Percentiles rank a stretch among this genome's conserved stretches.
These are phyloP conservation scores for Odocoileus virginianus DNA, from an alignment of 2,113 vertebrate species.

Conservation along the genomic window DNA sequence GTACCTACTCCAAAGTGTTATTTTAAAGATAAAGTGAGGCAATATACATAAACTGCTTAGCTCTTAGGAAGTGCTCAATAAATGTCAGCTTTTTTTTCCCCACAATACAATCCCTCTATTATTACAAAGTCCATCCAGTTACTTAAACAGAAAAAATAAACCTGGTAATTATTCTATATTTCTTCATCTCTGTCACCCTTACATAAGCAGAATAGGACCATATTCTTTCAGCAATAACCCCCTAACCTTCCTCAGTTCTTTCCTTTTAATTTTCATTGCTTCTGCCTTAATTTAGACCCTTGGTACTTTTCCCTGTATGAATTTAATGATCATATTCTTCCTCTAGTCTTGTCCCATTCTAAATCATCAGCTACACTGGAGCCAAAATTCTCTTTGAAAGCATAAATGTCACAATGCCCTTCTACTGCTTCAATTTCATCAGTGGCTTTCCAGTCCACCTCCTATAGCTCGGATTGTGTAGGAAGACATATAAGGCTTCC, in stretches of 20 bases:
- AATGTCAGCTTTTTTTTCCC: background rate
- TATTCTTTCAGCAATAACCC: background rate
- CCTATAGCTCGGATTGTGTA: background rate
- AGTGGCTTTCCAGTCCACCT: background rate
- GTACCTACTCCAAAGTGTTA: background rate
- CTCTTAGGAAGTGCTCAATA: background rate
- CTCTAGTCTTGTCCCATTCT: background rate
- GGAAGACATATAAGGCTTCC: background rate
- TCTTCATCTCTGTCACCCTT: background rate
- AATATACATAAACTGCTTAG: background rate
- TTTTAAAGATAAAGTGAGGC: constrained; percentile 3
- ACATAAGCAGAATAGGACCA: background rate
- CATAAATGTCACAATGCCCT: background rate
- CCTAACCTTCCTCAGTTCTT: background rate
- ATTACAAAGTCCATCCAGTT: background rate
- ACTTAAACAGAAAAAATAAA: background rate
- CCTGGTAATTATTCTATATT: background rate
- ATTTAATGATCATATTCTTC: background rate
- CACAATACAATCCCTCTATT: background rate
- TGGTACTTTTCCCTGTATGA: background rate
- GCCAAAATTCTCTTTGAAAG: background rate
- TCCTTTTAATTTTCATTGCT: background rate
- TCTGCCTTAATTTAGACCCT: background rate
- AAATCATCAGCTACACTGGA: background rate
- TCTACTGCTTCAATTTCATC: background rate